Evolutionary conservation across 2,797 vertebrate genomes (phyloP), one percentile per base, ranked within the genome.

Genomic region (Muraenolepis orangiensis): DNA sequence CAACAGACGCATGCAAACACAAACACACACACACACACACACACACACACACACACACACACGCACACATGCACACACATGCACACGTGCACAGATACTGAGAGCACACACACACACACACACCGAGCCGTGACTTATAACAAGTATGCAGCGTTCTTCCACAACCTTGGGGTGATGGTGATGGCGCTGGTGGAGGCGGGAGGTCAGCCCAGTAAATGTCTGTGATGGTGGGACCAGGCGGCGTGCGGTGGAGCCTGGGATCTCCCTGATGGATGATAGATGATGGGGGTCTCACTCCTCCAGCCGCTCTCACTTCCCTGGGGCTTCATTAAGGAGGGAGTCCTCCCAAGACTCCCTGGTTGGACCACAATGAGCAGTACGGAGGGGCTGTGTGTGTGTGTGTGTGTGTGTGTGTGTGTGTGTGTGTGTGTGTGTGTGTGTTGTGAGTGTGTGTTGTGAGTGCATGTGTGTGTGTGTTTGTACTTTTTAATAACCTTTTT

Each of bases 281-380:
- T 46, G 4, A 16, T 18, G 4, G 42, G 20, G 42, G 6, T 18
- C 42, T 46, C 42, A 4, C 42, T 46, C 42, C 42, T 46, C 42
- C 42, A 0, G 14, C 16, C 16, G 42, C 42, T 46, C 42, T 2
- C n/a, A n/a, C 42, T 46, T 2, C 6, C 71, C 82, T 81, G 85
- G 81, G 85, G 86, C 87, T 87, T 81, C 81, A 84, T 86, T 77
- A 46, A 46, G 42, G 42, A 46, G 42, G 42, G 42, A 46, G 14
- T 14, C 42, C 16, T 20, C 42, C 42, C 16, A 14, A 46, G 42
- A 3, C 14, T 18, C 42, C 42, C 42, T 46, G 42, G 16, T 66
- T 12, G 61, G 26, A n/a, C 61, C 61, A 66, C 61, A 66, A 23
- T 23, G 16, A 66, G 61, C n/a, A 23, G 61, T 66, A 28, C 26